Evolutionary conservation across 2,888 invertebrate species (phyloP).

Genomic region (Aleiodes testaceus): DNA sequence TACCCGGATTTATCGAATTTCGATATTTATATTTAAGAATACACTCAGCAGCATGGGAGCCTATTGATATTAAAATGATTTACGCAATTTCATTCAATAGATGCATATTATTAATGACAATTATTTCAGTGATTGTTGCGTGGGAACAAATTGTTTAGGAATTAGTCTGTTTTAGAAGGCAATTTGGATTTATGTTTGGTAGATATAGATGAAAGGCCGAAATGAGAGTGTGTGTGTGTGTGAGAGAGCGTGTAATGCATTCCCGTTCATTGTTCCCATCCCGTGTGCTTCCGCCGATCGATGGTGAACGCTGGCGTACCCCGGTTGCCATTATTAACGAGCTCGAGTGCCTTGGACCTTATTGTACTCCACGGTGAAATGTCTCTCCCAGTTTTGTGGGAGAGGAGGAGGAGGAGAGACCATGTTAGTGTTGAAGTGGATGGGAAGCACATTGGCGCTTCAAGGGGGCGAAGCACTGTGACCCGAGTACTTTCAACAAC

Average conservation of each 20-base stretch:
- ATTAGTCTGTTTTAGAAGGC: constrained; percentile 13
- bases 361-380: constrained; percentile 43
- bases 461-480: constrained; percentile 18
- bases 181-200: constrained; percentile 14
- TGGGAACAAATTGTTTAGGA: constrained; percentile 15
- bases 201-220: constrained; percentile 6
- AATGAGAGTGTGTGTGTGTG: background rate
- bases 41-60: too few relatives aligned
- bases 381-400: constrained; percentile 37
- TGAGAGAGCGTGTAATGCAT: constrained; percentile 43
- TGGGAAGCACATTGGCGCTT: constrained; percentile 1
- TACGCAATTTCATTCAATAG: too few relatives aligned
- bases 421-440: background rate
- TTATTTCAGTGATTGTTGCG: background rate
- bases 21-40: too few relatives aligned
- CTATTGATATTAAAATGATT: too few relatives aligned
- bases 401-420: background rate
- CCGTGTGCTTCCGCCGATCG: constrained; percentile 30
- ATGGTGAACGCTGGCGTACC: constrained; percentile 23
- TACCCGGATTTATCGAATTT: too few relatives aligned
- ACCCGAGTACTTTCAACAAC: constrained; percentile 29
- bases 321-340: constrained; percentile 44
- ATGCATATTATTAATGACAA: too few relatives aligned
- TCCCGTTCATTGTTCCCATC: constrained; percentile 39
- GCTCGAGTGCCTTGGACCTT: constrained; percentile 45